Evolutionary conservation across 1,140 invertebrate species (phyloP).

Genomic region (Pseudomyrmex dendroicus): DNA sequence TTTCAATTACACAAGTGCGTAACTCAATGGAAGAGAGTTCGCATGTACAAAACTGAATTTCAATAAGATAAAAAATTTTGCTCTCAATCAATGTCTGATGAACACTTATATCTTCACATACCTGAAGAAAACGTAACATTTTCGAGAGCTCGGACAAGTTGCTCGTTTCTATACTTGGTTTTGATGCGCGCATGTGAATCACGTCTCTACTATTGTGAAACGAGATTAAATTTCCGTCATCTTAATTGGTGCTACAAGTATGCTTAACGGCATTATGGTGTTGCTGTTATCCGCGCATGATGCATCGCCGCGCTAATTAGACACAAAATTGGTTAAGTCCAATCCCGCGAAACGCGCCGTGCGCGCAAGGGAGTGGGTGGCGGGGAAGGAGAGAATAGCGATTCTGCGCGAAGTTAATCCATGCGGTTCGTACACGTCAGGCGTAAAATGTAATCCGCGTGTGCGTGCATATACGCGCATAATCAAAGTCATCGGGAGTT

Average conservation of each 20-base stretch:
- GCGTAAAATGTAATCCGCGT: constrained; percentile 63
- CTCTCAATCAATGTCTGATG: not conserved
- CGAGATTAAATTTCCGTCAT: constrained; percentile 66
- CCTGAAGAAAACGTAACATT: not conserved
- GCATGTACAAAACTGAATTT: too few relatives aligned
- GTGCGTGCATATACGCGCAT: constrained; percentile 38
- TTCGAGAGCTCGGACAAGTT: constrained; percentile 16
- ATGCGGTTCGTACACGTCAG: constrained; percentile 53
- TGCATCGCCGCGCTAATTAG: constrained; percentile 68
- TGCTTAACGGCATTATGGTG: constrained; percentile 64
- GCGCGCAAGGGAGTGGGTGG: too few relatives aligned
- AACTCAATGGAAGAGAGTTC: not conserved
- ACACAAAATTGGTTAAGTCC: constrained; percentile 72
- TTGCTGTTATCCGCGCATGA: constrained; percentile 65
- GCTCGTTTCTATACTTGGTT: constrained; percentile 3
- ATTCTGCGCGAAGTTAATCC: constrained; percentile 69
- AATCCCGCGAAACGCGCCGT: constrained; percentile 52
- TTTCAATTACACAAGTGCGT: not conserved
- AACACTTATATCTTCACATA: not conserved
- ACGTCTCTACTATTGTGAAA: constrained; percentile 42
- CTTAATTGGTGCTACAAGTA: constrained; percentile 40
- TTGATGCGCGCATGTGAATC: constrained; percentile 3
- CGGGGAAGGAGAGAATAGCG: constrained; percentile 16
- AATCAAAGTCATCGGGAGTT: constrained; percentile 66
- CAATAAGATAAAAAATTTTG: too few relatives aligned